phyloP scores from a whole-genome alignment of 2,888 invertebrate species.

The Drosophila mercatorum region DNA sequence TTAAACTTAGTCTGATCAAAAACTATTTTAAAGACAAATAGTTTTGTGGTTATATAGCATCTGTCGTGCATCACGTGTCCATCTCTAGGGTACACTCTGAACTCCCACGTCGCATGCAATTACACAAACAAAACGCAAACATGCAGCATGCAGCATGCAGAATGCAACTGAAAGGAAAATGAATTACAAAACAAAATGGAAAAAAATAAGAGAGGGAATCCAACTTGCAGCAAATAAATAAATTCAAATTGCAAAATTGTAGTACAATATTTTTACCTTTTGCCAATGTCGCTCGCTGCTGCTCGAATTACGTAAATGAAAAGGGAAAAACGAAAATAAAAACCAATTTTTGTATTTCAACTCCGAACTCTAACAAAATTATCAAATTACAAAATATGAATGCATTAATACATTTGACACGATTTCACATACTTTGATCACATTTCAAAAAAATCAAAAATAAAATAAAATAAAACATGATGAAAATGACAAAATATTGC shows the following conservation, averaged over 20 bases:
- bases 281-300: slow-evolving; percentile 25
- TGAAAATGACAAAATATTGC: slow-evolving; percentile 37
- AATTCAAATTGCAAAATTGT: slow-evolving; percentile 52
- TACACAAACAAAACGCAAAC: slow-evolving; percentile 34
- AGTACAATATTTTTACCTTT: slow-evolving; percentile 17
- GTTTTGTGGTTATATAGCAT: too few species aligned
- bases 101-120: slow-evolving; percentile 35
- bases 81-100: slow-evolving; percentile 1
- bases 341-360: slow-evolving; percentile 8
- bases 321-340: not conserved
- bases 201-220: slow-evolving; percentile 11
- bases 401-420: slow-evolving; percentile 44
- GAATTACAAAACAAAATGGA: slow-evolving; percentile 5
- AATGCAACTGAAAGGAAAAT: slow-evolving; percentile 25
- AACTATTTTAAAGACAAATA: too few species aligned
- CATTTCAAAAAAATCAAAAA: slow-evolving; percentile 2
- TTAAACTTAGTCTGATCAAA: too few species aligned
- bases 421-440: slow-evolving; percentile 15
- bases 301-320: slow-evolving; percentile 15
- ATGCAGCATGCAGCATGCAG: slow-evolving; percentile 15
- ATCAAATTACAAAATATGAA: slow-evolving; percentile 39
- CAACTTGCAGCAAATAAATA: slow-evolving; percentile 53
- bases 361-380: slow-evolving; percentile 37
- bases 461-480: slow-evolving; percentile 14
- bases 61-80: not conserved